Base-by-base conservation (phyloP, 1,140 invertebrate genomes). In the Dendrolimus kikuchii region DNA sequence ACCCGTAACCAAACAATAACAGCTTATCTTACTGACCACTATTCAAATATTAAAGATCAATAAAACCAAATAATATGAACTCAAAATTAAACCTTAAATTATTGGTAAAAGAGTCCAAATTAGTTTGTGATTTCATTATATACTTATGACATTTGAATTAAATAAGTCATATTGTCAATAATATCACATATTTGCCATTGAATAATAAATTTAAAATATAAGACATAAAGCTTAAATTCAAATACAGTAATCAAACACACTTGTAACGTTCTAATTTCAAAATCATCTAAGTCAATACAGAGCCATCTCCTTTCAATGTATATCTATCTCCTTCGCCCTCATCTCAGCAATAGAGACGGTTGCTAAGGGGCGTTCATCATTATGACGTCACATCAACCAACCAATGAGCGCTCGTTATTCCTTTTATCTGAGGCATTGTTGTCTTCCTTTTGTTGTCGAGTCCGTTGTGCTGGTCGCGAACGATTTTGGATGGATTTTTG, bases 1-100 rank as follows among this genome's bases (percentile, higher is more conserved):
- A 82, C 82, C 82, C 73, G 68, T 77, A 79, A 82, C 76, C 78
- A 82, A 86, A 86, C 82, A 86, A 86, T 82, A 83, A 83, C 78
- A 83, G 80, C 81, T 86, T 81, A 81, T 69, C 74, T 77, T 74
- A 76, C 75, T 81, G 80, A 85, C 78, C 81, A 74, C 65, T 63
- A 50, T 53, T 56, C 59, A 67, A 62, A 59, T 66, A 62, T 58
- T 59, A 64, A 59, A 62, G 49, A 48, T 44, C 42, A 49, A 45
- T 50, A 54, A 49, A 68, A 56, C 49, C 9, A n/a, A 4, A 47
- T 8, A 4, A 5, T 41, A 5, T 7, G 1, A 43, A 51, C 43
- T 49, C 36, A 9, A 74, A 66, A 61, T 6, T 55, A 7, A 37
- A 63, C 68, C 55, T 39, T 73, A 69, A 38, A 2, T n/a, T 0